These are phyloP conservation scores for Hyphantria cunea DNA, from an alignment of 1,140 invertebrate genomes.

Conservation along the genomic window DNA sequence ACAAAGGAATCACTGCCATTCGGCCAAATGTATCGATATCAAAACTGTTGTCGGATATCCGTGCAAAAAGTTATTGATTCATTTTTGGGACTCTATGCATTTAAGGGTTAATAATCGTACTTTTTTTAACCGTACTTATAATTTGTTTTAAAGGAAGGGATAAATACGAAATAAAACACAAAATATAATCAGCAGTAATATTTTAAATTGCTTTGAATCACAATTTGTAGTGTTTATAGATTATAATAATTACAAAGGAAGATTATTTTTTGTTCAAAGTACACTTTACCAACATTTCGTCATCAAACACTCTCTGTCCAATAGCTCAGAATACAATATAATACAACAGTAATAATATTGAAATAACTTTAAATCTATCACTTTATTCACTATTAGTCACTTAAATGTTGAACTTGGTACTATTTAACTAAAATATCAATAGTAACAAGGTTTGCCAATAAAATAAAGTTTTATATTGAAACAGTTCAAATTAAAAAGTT, in stretches of 20 bases:
- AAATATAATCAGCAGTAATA: conserved; percentile 78
- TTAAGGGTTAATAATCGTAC: no score
- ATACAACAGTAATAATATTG: not conserved
- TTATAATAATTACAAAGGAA: conserved; percentile 80
- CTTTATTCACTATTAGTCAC: no score
- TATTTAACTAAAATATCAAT: no score
- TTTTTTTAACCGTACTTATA: not conserved
- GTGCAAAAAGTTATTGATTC: no score
- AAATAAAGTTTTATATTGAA: no score
- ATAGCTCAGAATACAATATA: conserved; percentile 28
- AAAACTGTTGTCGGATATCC: no score
- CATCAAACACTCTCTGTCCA: conserved; percentile 33
- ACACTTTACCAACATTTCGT: conserved; percentile 52
- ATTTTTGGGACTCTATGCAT: no score
- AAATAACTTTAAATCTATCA: no score
- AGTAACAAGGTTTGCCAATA: no score
- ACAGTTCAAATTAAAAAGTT: not conserved
- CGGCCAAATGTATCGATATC: no score
- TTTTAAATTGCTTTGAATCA: conserved; percentile 81
- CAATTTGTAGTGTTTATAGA: conserved; percentile 80
- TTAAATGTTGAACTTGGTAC: no score
- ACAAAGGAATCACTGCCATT: no score
- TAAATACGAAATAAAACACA: conserved; percentile 55
- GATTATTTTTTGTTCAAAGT: conserved; percentile 73
- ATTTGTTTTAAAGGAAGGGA: not conserved